Conservation (phyloP, 2,888 invertebrate genomes). For the Ferdinandea cuprea region DNA sequence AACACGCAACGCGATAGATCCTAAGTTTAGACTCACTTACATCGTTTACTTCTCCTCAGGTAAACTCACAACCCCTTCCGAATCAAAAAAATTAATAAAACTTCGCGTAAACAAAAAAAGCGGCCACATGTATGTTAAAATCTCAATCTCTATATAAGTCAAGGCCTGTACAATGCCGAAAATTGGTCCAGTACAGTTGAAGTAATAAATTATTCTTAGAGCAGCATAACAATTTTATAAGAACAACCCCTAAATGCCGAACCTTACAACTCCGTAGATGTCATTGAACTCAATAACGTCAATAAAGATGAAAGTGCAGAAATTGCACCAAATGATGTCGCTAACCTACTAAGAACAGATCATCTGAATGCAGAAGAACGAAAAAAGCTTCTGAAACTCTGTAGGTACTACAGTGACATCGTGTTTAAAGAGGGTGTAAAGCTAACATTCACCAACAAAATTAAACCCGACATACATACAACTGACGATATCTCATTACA, state of each 20-base stretch:
- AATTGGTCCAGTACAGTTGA: too few relatives aligned
- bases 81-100: too few relatives aligned
- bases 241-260: constrained; percentile 17
- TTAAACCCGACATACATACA: constrained; percentile 34
- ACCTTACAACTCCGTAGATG: neutral
- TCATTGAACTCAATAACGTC: neutral
- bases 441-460: constrained; percentile 12
- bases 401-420: constrained; percentile 6
- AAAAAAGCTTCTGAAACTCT: constrained; percentile 10
- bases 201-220: too few relatives aligned
- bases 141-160: too few relatives aligned
- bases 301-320: neutral
- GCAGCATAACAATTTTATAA: too few relatives aligned
- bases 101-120: too few relatives aligned
- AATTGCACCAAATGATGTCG: neutral
- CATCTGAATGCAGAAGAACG: constrained; percentile 15
- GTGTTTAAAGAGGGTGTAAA: constrained; percentile 16
- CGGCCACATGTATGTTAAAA: too few relatives aligned
- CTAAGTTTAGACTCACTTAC: too few relatives aligned
- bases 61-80: too few relatives aligned
- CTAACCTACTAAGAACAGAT: constrained; percentile 2
- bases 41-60: too few relatives aligned
- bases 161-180: too few relatives aligned
- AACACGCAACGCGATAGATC: too few relatives aligned
- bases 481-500: constrained; percentile 15